These are phyloP conservation scores for Rhineura floridana DNA, from an alignment of 2,113 vertebrate genomes.

Conservation along the genomic window DNA sequence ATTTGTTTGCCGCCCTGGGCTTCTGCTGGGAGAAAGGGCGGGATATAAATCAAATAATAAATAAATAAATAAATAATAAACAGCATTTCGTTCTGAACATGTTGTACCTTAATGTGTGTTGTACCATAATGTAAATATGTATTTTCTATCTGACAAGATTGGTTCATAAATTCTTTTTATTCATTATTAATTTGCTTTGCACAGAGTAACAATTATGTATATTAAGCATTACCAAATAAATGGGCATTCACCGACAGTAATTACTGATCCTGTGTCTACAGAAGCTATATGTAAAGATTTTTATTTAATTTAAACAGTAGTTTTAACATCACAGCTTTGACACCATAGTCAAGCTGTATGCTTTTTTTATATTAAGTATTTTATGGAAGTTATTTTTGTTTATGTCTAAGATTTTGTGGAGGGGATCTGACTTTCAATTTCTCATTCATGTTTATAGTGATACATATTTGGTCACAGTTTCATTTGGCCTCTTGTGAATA, in stretches of 20 bases:
- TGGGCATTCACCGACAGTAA: slow-evolving; percentile 30
- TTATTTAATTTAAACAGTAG: slow-evolving; percentile 14
- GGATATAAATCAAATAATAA: too few species aligned
- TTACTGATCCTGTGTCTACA: slow-evolving; percentile 3
- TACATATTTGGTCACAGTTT: neutral
- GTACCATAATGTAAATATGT: too few species aligned
- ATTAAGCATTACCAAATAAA: slow-evolving; percentile 29
- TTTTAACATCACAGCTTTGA: slow-evolving; percentile 28
- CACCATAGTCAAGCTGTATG: neutral
- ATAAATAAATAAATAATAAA: too few species aligned
- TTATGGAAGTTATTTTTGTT: too few species aligned
- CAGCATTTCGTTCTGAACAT: slow-evolving; percentile 51
- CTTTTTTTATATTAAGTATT: too few species aligned
- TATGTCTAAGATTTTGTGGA: neutral
- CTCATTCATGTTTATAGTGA: slow-evolving; percentile 26
- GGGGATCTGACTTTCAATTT: neutral
- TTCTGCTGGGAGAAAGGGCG: too few species aligned
- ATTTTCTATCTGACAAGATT: slow-evolving; percentile 48
- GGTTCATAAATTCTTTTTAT: slow-evolving; percentile 43
- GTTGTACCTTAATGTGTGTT: slow-evolving; percentile 42
- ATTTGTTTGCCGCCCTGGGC: too few species aligned
- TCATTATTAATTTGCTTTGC: slow-evolving; percentile 54
- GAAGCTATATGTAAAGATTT: too few species aligned
- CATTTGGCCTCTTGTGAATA: slow-evolving; percentile 27
- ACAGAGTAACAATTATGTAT: slow-evolving; percentile 48